phyloP scores from a whole-genome alignment of 2,113 vertebrate species.

The Helogale parvula region DNA sequence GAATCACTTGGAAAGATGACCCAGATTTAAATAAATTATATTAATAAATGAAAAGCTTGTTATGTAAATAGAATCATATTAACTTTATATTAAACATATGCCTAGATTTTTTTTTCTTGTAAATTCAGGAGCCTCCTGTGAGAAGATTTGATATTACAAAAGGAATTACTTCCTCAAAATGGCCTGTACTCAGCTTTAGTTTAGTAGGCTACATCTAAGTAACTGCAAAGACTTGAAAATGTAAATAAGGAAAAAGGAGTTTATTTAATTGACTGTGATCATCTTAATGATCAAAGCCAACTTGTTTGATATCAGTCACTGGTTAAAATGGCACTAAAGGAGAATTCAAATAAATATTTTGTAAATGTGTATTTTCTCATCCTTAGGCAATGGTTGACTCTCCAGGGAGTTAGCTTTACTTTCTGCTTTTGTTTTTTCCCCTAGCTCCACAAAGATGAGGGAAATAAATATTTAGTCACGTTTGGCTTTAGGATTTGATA shows the following conservation, averaged over 20 bases:
- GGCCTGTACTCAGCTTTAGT: not conserved
- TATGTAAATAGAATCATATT: not conserved
- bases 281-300: conserved; percentile 29
- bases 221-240: conserved; percentile 22
- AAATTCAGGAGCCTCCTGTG: not conserved
- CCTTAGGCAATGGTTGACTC: not conserved
- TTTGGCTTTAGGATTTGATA: conserved; percentile 31
- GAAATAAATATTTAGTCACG: conserved; percentile 8
- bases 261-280: not conserved
- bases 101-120: not conserved
- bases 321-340: conserved; percentile 14
- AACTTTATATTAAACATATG: conserved; percentile 35
- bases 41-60: conserved; percentile 53
- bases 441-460: not conserved
- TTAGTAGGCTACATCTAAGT: not conserved
- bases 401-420: conserved; percentile 5
- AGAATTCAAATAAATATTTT: conserved; percentile 5
- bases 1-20: conserved; percentile 30
- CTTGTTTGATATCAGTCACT: conserved; percentile 27
- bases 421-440: not conserved
- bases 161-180: conserved; percentile 32
- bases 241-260: not conserved
- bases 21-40: conserved; percentile 32
- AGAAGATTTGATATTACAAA: not conserved
- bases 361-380: not conserved